phyloP scores from a whole-genome alignment of 2,888 invertebrate species.

The Heteromurus nitidus region DNA sequence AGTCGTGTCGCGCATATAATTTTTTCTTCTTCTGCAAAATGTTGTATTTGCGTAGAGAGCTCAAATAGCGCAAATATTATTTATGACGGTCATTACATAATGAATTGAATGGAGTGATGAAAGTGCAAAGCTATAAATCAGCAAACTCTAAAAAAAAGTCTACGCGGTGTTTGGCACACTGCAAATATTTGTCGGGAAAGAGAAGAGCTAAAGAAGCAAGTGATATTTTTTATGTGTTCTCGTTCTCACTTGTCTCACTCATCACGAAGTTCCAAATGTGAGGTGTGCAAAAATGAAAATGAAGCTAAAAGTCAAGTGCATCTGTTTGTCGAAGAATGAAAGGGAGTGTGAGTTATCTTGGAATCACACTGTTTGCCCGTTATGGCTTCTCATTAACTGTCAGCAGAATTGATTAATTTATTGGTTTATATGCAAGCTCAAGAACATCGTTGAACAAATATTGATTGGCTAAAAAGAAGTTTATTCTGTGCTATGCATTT shows the following conservation, averaged over 20 bases:
- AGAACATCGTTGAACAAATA: no score
- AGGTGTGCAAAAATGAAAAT: no score
- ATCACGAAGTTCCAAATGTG: no score
- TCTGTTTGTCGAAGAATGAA: not conserved
- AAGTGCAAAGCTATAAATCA: constrained; percentile 15
- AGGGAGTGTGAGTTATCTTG: no score
- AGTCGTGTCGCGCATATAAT: not conserved
- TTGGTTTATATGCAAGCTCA: not conserved
- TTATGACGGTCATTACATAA: constrained; percentile 24
- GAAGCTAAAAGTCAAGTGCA: not conserved
- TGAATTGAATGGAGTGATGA: constrained; percentile 13
- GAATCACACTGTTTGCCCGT: no score
- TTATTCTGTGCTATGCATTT: no score
- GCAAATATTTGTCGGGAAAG: not conserved
- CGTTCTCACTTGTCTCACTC: no score
- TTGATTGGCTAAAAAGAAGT: no score
- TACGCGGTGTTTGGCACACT: not conserved
- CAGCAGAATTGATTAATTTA: constrained; percentile 18
- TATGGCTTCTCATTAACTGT: not conserved
- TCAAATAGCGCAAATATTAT: not conserved
- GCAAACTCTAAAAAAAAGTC: not conserved
- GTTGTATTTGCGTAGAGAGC: not conserved
- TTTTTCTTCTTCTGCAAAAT: not conserved
- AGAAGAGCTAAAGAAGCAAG: not conserved
- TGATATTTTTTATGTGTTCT: no score